Conservation (phyloP, 2,113 vertebrate genomes). For the Lepus americanus region DNA sequence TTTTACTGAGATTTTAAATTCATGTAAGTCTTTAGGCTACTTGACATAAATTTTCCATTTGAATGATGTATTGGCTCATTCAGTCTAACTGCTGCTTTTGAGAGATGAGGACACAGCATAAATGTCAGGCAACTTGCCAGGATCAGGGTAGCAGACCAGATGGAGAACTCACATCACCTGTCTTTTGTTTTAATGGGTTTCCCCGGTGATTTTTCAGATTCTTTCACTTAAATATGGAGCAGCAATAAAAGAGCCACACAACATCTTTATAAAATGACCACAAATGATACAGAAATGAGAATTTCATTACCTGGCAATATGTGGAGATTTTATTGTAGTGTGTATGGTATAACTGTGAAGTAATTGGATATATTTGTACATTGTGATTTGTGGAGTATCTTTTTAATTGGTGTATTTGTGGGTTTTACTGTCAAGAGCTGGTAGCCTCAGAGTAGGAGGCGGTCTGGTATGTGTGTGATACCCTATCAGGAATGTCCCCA, state of each 20-base stretch:
- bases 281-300: not conserved
- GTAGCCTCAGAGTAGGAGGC: not conserved
- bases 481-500: not conserved
- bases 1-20: slow-evolving; percentile 56
- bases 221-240: not conserved
- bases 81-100: slow-evolving; percentile 9
- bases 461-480: not conserved
- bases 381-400: not conserved
- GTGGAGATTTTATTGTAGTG: not conserved
- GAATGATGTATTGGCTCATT: not conserved
- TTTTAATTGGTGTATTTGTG: not conserved
- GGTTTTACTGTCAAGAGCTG: not conserved
- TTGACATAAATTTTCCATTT: slow-evolving; percentile 23
- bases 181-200: slow-evolving; percentile 15
- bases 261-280: not conserved
- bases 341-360: not conserved
- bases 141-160: not conserved
- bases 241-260: not conserved
- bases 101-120: not conserved
- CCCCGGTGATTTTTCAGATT: slow-evolving; percentile 35
- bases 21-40: slow-evolving; percentile 10
- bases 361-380: not conserved
- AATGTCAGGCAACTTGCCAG: not conserved
- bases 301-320: not conserved
- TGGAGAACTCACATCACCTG: not conserved